A percentile compares a stretch with the other conserved stretches of the same genome.
Conservation (phyloP, 2,113 vertebrate species). For the Melierax canorus region DNA sequence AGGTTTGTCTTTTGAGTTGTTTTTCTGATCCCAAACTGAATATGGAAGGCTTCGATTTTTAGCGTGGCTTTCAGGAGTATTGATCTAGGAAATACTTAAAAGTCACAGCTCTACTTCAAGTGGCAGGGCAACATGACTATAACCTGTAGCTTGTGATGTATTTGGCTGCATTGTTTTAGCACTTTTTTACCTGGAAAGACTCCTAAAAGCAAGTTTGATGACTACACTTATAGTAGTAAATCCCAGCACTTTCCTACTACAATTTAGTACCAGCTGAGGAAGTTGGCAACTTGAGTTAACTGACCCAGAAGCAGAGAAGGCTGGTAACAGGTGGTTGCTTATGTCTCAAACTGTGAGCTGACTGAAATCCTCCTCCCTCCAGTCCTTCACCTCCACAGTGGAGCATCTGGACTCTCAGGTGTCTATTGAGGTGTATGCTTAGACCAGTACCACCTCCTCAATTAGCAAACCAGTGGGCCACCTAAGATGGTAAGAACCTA, state of each 20-base stretch:
- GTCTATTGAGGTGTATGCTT: background rate
- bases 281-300: background rate
- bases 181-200: background rate
- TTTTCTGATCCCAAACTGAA: background rate
- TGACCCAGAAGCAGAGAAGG: background rate
- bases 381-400: background rate
- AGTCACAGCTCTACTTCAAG: background rate
- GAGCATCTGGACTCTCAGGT: background rate
- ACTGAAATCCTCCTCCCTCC: background rate
- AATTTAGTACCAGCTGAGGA: background rate
- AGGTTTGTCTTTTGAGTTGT: background rate
- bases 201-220: background rate
- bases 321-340: background rate
- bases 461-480: background rate
- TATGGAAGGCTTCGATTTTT: background rate
- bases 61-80: background rate
- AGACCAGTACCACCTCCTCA: background rate
- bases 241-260: background rate
- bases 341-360: background rate
- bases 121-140: background rate
- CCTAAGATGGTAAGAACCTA: background rate
- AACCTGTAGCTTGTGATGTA: background rate
- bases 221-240: background rate
- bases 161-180: background rate
- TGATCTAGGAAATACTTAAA: background rate